Percentiles rank a stretch among this genome's conserved stretches.
phyloP scores from a whole-genome alignment of 2,888 invertebrate species.

The Fragum sueziense region DNA sequence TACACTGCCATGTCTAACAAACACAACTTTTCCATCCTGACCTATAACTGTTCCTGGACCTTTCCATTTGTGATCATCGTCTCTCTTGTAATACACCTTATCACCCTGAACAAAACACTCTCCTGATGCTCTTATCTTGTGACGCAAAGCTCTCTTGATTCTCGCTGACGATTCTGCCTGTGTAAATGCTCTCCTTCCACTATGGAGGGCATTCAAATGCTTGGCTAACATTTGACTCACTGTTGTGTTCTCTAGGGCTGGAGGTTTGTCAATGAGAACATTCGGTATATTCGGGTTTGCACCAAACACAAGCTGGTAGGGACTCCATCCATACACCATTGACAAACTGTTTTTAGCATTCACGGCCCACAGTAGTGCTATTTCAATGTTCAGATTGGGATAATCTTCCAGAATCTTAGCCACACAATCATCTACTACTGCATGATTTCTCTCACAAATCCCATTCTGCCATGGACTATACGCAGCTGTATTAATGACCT shows the following conservation, averaged over 20 bases:
- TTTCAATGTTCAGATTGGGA: constrained; percentile 28
- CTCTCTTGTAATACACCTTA: constrained; percentile 55
- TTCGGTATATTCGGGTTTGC: constrained; percentile 47
- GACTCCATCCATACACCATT: constrained; percentile 53
- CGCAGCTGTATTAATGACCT: constrained; percentile 39
- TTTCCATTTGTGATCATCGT: constrained; percentile 56
- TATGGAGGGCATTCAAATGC: constrained; percentile 51
- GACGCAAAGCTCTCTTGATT: constrained; percentile 43
- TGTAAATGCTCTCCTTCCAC: constrained; percentile 39
- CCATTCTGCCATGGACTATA: constrained; percentile 54
- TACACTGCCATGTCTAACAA: constrained; percentile 59
- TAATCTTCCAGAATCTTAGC: constrained; percentile 37
- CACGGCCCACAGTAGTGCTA: constrained; percentile 43
- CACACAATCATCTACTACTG: constrained; percentile 45
- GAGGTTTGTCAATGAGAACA: constrained; percentile 27
- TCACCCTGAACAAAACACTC: constrained; percentile 42
- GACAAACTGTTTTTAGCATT: constrained; percentile 47
- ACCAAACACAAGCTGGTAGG: constrained; percentile 50
- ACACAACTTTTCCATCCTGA: constrained; percentile 56
- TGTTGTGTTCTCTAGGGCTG: constrained; percentile 41
- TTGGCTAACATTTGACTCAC: constrained; percentile 40
- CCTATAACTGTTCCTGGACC: constrained; percentile 57
- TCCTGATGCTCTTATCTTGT: constrained; percentile 42
- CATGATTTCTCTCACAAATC: constrained; percentile 45
- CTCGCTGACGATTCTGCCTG: constrained; percentile 51